These are phyloP conservation scores for Odontamblyopus rebecca DNA, from an alignment of 2,797 vertebrate genomes.

Conservation along the genomic window DNA sequence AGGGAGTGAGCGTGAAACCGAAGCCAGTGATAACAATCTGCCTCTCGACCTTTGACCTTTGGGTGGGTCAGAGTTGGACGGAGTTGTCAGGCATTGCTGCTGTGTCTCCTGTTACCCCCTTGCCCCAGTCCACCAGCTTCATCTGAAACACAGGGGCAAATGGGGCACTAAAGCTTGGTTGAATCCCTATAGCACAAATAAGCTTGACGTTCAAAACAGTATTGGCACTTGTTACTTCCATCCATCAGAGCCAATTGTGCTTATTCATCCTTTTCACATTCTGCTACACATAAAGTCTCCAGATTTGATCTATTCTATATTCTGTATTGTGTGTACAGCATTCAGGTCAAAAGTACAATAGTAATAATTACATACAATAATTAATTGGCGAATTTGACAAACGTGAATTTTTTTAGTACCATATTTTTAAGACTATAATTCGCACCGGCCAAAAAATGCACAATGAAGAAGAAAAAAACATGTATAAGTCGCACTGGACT, in stretches of 20 bases:
- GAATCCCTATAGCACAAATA: background rate
- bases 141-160: slow-evolving; percentile 5
- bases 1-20: slow-evolving; percentile 78
- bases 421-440: no score
- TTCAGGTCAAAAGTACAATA: no score
- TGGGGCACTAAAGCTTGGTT: slow-evolving; percentile 22
- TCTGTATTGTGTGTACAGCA: no score
- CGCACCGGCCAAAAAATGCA: no score
- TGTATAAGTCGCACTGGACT: no score
- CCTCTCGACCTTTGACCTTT: slow-evolving; percentile 80
- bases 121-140: slow-evolving; percentile 33
- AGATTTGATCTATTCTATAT: background rate
- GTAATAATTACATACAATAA: no score
- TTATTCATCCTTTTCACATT: background rate
- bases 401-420: no score
- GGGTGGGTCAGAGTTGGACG: slow-evolving; percentile 74
- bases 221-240: background rate
- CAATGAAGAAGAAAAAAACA: no score
- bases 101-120: slow-evolving; percentile 64
- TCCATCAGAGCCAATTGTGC: background rate
- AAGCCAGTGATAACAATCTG: slow-evolving; percentile 83
- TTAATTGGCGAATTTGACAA: no score
- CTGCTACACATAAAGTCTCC: no score
- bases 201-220: no score
- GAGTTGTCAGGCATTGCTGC: slow-evolving; percentile 68